A percentile compares a stretch with the other conserved stretches of the same genome.
Conservation (phyloP, 2,113 vertebrate species). For the Himantopus leucocephalus region DNA sequence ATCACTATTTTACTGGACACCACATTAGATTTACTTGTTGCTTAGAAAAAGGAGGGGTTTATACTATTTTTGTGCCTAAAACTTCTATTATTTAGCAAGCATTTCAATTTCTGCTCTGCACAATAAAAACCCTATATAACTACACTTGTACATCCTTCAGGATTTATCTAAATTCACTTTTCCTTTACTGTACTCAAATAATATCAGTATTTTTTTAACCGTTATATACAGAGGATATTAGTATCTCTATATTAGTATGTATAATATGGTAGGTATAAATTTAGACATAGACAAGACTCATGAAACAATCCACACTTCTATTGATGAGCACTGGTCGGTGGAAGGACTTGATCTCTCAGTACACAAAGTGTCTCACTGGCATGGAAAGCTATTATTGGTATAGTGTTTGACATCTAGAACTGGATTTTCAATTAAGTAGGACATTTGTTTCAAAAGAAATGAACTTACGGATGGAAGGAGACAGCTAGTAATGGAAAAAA, state of each 20-base stretch:
- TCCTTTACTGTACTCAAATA: not conserved
- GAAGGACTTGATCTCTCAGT: not conserved
- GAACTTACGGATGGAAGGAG: not conserved
- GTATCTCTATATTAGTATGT: not conserved
- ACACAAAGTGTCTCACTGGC: not conserved
- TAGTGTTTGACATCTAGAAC: not conserved
- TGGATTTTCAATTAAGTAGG: not conserved
- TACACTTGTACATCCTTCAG: not conserved
- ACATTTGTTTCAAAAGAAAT: not conserved
- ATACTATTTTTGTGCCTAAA: not conserved
- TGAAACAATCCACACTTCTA: not conserved
- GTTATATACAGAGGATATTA: not conserved
- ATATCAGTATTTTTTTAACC: not conserved
- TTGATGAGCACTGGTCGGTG: not conserved
- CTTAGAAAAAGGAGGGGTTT: not conserved
- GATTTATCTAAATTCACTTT: not conserved
- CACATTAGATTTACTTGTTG: not conserved
- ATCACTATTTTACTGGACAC: not conserved
- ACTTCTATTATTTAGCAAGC: not conserved
- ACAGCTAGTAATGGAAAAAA: not conserved
- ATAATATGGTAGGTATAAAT: not conserved
- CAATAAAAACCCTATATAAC: not conserved
- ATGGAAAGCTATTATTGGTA: not conserved
- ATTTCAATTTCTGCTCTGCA: not conserved
- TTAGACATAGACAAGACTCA: not conserved